Evolutionary conservation across 2,888 invertebrate genomes (phyloP).

Genomic region (Myopa testacea): DNA sequence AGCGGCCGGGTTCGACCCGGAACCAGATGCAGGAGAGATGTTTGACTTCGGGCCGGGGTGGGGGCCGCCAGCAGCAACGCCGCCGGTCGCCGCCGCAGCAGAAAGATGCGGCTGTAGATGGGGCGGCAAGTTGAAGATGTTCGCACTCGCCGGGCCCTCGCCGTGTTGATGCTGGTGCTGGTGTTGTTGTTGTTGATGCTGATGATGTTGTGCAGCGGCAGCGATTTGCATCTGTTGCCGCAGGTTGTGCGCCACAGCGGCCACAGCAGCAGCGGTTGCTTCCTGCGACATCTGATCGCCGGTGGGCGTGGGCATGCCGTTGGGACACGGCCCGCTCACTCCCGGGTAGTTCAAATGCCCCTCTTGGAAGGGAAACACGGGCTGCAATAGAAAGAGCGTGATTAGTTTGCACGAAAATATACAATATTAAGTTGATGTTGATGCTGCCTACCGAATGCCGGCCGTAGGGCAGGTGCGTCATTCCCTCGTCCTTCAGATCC

Average conservation of each 20-base stretch:
- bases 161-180: constrained; percentile 60
- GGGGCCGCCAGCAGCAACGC: constrained; percentile 39
- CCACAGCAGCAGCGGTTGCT: constrained; percentile 86
- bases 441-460: constrained; percentile 72
- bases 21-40: constrained; percentile 65
- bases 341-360: constrained; percentile 72
- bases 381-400: constrained; percentile 55
- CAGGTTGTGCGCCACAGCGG: constrained; percentile 86
- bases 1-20: constrained; percentile 62
- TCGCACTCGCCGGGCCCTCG: constrained; percentile 66
- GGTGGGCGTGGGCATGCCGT: constrained; percentile 70
- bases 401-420: neutral
- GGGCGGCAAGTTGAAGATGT: constrained; percentile 67
- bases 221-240: constrained; percentile 84
- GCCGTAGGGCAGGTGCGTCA: constrained; percentile 71
- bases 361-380: constrained; percentile 74
- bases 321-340: constrained; percentile 67
- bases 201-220: constrained; percentile 71
- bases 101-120: constrained; percentile 57
- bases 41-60: constrained; percentile 60
- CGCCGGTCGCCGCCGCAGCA: constrained; percentile 42
- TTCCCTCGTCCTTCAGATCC: constrained; percentile 79
- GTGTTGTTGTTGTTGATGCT: constrained; percentile 50
- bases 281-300: constrained; percentile 72
- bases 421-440: neutral